These are phyloP conservation scores for Ptychoptera contaminata DNA, from an alignment of 2,888 invertebrate species.

Conservation along the genomic window DNA sequence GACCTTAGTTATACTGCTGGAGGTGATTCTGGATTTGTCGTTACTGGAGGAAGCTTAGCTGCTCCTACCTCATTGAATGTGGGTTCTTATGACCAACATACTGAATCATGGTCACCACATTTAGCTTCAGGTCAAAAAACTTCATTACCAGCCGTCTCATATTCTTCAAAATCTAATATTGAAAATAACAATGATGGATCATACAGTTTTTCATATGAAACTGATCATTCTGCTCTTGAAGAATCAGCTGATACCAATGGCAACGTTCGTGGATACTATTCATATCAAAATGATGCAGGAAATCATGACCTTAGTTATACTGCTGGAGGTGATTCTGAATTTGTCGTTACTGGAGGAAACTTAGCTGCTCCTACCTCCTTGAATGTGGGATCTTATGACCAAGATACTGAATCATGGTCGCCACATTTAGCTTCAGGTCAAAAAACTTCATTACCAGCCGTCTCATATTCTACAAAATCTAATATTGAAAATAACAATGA, in stretches of 20 bases:
- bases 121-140: too few relatives aligned
- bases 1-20: slow-evolving; percentile 59
- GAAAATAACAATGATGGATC: background rate
- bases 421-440: too few relatives aligned
- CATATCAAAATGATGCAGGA: slow-evolving; percentile 49
- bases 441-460: too few relatives aligned
- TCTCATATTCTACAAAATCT: too few relatives aligned
- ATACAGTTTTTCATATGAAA: background rate
- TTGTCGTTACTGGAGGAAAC: slow-evolving; percentile 31
- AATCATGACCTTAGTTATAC: slow-evolving; percentile 51
- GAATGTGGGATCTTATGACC: background rate
- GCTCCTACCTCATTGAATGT: slow-evolving; percentile 5
- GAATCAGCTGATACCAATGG: slow-evolving; percentile 13
- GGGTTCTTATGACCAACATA: too few relatives aligned
- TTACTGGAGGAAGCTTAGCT: slow-evolving; percentile 26
- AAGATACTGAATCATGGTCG: too few relatives aligned
- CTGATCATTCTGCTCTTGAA: slow-evolving; percentile 8
- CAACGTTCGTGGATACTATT: slow-evolving; percentile 36
- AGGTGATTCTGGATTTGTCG: slow-evolving; percentile 46
- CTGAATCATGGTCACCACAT: too few relatives aligned
- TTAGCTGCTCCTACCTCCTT: slow-evolving; percentile 14
- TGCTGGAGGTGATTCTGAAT: slow-evolving; percentile 41
- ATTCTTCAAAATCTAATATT: too few relatives aligned
- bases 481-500: background rate
- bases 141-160: too few relatives aligned